A percentile compares a stretch with the other conserved stretches of the same genome.
These are phyloP conservation scores for Stomorhina lunata DNA, from an alignment of 2,888 invertebrate species.

Conservation along the genomic window DNA sequence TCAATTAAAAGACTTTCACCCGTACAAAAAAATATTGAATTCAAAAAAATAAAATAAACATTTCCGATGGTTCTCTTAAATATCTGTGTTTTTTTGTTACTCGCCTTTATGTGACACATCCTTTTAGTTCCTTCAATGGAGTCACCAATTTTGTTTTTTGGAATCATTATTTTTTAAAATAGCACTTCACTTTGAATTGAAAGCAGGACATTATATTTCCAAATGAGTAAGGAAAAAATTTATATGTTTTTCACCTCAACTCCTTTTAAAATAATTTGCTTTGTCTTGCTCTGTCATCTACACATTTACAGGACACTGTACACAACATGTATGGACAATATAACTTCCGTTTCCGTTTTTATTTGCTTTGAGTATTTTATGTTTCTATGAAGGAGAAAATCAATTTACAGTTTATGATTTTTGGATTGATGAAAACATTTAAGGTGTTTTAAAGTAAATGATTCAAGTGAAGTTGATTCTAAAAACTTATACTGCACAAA, in stretches of 20 bases:
- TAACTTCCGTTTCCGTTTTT: constrained; percentile 63
- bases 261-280: constrained; percentile 29
- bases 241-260: constrained; percentile 12
- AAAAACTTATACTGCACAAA: no score
- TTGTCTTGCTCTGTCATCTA: constrained; percentile 1
- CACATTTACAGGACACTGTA: neutral
- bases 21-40: constrained; percentile 59
- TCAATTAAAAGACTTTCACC: constrained; percentile 79
- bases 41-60: constrained; percentile 40
- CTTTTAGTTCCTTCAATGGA: constrained; percentile 64
- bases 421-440: no score
- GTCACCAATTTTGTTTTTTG: constrained; percentile 47
- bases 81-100: neutral
- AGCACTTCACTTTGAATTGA: constrained; percentile 4
- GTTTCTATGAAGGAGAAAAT: no score
- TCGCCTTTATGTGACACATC: constrained; percentile 3
- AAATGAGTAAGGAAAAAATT: neutral
- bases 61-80: constrained; percentile 58
- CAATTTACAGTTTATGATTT: no score
- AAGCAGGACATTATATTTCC: constrained; percentile 3
- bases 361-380: constrained; percentile 1
- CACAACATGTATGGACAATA: constrained; percentile 60
- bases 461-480: no score
- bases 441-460: no score
- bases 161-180: constrained; percentile 25